phyloP scores from a whole-genome alignment of 2,113 vertebrate genomes.

The Bungarus multicinctus region DNA sequence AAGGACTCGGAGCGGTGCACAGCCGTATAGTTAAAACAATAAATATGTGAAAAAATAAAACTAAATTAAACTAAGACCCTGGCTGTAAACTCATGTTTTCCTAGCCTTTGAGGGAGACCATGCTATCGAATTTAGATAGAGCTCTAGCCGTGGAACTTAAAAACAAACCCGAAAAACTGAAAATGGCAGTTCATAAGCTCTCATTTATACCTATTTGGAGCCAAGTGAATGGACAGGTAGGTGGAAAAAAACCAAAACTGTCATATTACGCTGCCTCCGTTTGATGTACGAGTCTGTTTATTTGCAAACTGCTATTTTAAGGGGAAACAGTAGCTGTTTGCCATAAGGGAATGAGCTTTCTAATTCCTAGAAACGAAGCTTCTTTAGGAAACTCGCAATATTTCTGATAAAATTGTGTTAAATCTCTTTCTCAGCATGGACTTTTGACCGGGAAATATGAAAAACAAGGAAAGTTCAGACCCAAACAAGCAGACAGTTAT shows the following conservation, averaged over 20 bases:
- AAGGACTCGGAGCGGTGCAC: too few relatives aligned
- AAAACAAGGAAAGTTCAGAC: background rate
- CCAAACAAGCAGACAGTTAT: background rate
- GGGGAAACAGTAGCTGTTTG: background rate
- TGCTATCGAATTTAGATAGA: background rate
- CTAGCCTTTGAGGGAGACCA: background rate
- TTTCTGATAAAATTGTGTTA: background rate
- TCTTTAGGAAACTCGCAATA: conserved; percentile 9
- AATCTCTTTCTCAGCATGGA: background rate
- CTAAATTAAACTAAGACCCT: too few relatives aligned
- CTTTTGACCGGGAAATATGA: background rate
- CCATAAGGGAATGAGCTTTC: background rate
- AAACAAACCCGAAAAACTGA: background rate
- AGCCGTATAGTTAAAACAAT: too few relatives aligned
- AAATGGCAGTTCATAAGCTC: conserved; percentile 9
- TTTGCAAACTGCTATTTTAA: conserved; percentile 34
- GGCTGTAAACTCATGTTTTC: too few relatives aligned
- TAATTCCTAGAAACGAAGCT: conserved; percentile 26
- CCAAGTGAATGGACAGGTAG: background rate
- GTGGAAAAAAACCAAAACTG: background rate
- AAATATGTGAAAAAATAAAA: too few relatives aligned
- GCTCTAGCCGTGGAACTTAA: background rate
- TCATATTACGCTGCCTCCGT: background rate
- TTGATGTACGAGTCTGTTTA: conserved; percentile 21
- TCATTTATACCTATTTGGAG: conserved; percentile 5